phyloP scores from a whole-genome alignment of 2,888 invertebrate genomes.

The Melinaea marsaeus region DNA sequence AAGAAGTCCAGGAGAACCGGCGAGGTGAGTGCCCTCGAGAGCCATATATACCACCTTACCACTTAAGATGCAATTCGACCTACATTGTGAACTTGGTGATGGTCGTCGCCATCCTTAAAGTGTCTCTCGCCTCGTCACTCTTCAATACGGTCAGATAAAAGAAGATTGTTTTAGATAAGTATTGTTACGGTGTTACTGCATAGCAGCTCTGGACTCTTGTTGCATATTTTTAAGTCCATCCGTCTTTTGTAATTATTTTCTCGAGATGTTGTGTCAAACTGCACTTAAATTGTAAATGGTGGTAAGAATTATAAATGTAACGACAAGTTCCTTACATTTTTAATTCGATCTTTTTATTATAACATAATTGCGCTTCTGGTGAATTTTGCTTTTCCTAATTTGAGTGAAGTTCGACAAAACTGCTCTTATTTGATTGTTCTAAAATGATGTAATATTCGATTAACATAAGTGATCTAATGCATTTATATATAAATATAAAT shows the following conservation, averaged over 20 bases:
- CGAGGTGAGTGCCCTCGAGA: constrained; percentile 77
- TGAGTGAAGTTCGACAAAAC: constrained; percentile 77
- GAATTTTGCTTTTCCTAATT: constrained; percentile 62
- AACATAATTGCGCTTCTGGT: constrained; percentile 48
- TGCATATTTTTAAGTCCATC: constrained; percentile 74
- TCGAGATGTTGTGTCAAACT: constrained; percentile 76
- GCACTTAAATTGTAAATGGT: constrained; percentile 76
- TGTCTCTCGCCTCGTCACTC: constrained; percentile 72
- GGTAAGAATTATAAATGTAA: constrained; percentile 54
- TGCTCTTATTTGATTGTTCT: constrained; percentile 16
- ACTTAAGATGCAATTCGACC: constrained; percentile 79
- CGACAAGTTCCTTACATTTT: constrained; percentile 37
- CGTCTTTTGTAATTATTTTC: constrained; percentile 45
- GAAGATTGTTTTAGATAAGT: constrained; percentile 66
- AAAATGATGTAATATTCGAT: constrained; percentile 22
- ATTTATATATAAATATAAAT: constrained; percentile 18
- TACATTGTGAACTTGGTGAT: constrained; percentile 76
- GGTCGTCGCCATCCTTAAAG: constrained; percentile 75
- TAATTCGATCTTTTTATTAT: constrained; percentile 49
- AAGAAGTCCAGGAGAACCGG: constrained; percentile 67
- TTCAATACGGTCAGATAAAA: constrained; percentile 76
- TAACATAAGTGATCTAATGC: constrained; percentile 17
- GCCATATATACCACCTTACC: constrained; percentile 74
- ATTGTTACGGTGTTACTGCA: constrained; percentile 75
- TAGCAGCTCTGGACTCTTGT: constrained; percentile 74